Evolutionary conservation across 2,113 vertebrate species (phyloP), one percentile per base, ranked within the genome.

Genomic region (Salvelinus namaycush): DNA sequence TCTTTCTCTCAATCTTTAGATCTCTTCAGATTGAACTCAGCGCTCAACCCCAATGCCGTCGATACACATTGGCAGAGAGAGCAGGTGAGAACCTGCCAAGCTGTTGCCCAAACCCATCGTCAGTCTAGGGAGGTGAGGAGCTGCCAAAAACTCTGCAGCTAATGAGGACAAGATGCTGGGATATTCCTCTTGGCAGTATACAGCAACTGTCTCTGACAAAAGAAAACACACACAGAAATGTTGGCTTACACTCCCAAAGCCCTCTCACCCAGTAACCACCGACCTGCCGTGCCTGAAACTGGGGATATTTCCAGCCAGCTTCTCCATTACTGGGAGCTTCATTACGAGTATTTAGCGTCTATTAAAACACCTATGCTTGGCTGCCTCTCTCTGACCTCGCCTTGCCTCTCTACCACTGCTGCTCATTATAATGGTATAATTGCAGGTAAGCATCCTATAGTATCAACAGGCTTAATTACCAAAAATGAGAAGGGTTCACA

Each of bases 271-370:
- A 79, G 76, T 84, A 68, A 62, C 72, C 59, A 26, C 49, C 34
- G 79, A 84, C 83, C 83, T 79, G 27, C 80, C 68, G 27, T 34
- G 76, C 82, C 87, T 78, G 74, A 44, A 86, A 86, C 81, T 79
- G 77, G 79, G 79, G 87, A 83, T 87, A 81, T 88, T 88, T 74
- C 81, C 81, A 74, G 88, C 84, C 68, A 75, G 82, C 87, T 86
- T 86, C 87, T 86, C 88, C 84, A 91, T 89, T 88, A 90, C 82
- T 20, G 27, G 70, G 83, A 82, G 90, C 88, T 92, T 91, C 94
- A 94, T 94, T 94, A 94, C 92, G 91, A 87, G 82, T 87, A 90
- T 91, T 93, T 93, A 93, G 90, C 91, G 89, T 92, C 92, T 93
- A 93, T 94, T 94, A 92, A 93, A 94, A 91, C 89, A 84, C 85